Evolutionary conservation across 2,113 vertebrate genomes (phyloP), one percentile per base, ranked within the genome.

Genomic region (Bubalus kerabau): DNA sequence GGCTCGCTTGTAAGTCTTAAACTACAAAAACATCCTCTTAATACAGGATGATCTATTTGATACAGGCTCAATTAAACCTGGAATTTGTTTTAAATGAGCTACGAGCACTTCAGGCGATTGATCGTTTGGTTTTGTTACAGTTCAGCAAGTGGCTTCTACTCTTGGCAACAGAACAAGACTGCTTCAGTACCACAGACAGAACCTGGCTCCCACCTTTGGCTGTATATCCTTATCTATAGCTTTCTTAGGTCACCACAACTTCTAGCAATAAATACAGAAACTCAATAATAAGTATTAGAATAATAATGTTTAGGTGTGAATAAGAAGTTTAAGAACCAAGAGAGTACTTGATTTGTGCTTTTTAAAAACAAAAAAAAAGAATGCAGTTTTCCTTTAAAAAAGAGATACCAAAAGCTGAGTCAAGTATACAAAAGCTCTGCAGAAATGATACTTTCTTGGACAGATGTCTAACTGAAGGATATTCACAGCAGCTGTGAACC

Each of bases 51-150:
- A 93, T 95, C 78, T 96, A 64, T 93, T 90, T 97, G 86, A 97
- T 76, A 87, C 30, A 92, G 54, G 76, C 93, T 83, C 94, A 96
- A 32, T 96, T 97, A 97, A 97, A 97, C 89, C 28, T 96, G 82
- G 56, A 80, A 94, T 97, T 95, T 91, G 60, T 93, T 97, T 97
- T 95, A 96, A 93, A 95, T 97, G 95, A 96, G 91, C 93, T 93
- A 84, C 6, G 78, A 71, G 71, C 78, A 91, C 78, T 93, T 94
- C 46, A 83, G 80, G 82, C 78, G 91, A 91, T 59, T 86, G 80
- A 96, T 97, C 93, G 95, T 89, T 87, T 80, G 78, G 71, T 97
- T 96, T 95, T 96, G 76, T 94, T 80, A 86, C 60, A 82, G 43
- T 87, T 97, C 46, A 95, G 54, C 74, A 85, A 78, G 81, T 78